A percentile compares a stretch with the other conserved stretches of the same genome.
phyloP scores from a whole-genome alignment of 1,140 invertebrate genomes.

The Rhyzopertha dominica region DNA sequence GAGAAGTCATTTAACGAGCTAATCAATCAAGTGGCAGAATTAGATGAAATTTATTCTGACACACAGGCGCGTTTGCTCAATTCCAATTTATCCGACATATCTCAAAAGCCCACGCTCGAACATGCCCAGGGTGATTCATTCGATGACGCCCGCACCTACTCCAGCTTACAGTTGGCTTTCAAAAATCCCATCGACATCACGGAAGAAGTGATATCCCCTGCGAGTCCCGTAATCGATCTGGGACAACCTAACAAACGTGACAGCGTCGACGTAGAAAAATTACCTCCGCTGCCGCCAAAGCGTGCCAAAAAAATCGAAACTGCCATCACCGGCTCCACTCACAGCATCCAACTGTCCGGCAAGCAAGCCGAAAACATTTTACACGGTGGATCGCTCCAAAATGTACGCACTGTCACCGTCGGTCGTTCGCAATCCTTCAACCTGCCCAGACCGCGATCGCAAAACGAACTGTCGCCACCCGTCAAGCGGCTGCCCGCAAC shows the following conservation, averaged over 20 bases:
- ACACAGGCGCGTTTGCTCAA: slow-evolving; percentile 25
- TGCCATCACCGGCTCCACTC: slow-evolving; percentile 22
- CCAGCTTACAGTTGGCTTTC: slow-evolving; percentile 78
- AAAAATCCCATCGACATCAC: slow-evolving; percentile 68
- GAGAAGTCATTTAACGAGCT: slow-evolving; percentile 63
- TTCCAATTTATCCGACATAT: slow-evolving; percentile 13
- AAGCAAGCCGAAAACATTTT: slow-evolving; percentile 21
- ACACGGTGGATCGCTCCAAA: slow-evolving; percentile 14
- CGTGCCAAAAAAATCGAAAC: slow-evolving; percentile 60
- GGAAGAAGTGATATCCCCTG: slow-evolving; percentile 36
- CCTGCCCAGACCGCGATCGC: slow-evolving; percentile 42
- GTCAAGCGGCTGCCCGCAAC: slow-evolving; percentile 48
- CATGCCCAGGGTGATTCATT: slow-evolving; percentile 56
- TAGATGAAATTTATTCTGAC: slow-evolving; percentile 72
- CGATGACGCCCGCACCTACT: slow-evolving; percentile 71
- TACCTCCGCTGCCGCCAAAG: slow-evolving; percentile 75
- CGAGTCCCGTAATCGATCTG: slow-evolving; percentile 49
- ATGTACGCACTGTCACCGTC: slow-evolving; percentile 17
- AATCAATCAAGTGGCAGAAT: slow-evolving; percentile 64
- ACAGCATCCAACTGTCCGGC: slow-evolving; percentile 17
- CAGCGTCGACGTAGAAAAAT: slow-evolving; percentile 54
- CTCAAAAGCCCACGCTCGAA: slow-evolving; percentile 23
- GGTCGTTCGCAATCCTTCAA: slow-evolving; percentile 32
- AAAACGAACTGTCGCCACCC: slow-evolving; percentile 44
- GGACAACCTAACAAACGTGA: slow-evolving; percentile 48